These are phyloP conservation scores for Microcaecilia unicolor DNA, from an alignment of 2,797 vertebrate species.

Conservation along the genomic window DNA sequence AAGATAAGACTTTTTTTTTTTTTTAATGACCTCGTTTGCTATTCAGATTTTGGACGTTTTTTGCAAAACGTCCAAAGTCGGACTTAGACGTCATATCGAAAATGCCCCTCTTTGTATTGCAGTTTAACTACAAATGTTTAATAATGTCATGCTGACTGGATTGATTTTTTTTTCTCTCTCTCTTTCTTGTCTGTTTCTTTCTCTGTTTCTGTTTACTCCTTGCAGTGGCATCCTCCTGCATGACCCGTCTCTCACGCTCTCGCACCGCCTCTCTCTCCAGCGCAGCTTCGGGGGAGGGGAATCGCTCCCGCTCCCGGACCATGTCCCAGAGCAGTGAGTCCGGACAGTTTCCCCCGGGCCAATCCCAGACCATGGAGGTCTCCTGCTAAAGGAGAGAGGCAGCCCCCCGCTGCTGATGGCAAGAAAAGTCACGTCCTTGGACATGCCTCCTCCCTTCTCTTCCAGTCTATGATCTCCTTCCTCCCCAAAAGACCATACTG, in stretches of 20 bases:
- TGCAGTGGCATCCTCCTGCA: slow-evolving; percentile 85
- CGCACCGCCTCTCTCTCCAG: slow-evolving; percentile 86
- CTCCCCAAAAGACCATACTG: neutral
- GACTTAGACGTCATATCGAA: too few relatives aligned
- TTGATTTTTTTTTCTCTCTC: too few relatives aligned
- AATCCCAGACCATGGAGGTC: slow-evolving; percentile 83
- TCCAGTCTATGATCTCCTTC: neutral
- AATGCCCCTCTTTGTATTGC: too few relatives aligned
- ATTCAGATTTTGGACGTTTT: too few relatives aligned
- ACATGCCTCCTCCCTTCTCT: too few relatives aligned
- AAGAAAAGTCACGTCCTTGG: neutral
- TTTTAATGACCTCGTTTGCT: too few relatives aligned
- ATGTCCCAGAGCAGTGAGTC: slow-evolving; percentile 83
- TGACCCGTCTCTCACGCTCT: slow-evolving; percentile 86
- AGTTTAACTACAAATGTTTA: too few relatives aligned
- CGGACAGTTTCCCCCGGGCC: slow-evolving; percentile 52
- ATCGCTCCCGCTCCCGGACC: slow-evolving; percentile 78
- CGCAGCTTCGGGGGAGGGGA: slow-evolving; percentile 76
- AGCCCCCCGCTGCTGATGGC: neutral
- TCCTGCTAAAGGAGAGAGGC: slow-evolving; percentile 67
- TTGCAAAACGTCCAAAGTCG: too few relatives aligned
- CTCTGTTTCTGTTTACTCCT: neutral
- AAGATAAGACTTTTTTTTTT: too few relatives aligned
- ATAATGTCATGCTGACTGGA: too few relatives aligned
- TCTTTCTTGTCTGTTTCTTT: neutral